A percentile compares a stretch with the other conserved stretches of the same genome.
Conservation (phyloP, 1,140 invertebrate genomes). For the Charaxes varanes region DNA sequence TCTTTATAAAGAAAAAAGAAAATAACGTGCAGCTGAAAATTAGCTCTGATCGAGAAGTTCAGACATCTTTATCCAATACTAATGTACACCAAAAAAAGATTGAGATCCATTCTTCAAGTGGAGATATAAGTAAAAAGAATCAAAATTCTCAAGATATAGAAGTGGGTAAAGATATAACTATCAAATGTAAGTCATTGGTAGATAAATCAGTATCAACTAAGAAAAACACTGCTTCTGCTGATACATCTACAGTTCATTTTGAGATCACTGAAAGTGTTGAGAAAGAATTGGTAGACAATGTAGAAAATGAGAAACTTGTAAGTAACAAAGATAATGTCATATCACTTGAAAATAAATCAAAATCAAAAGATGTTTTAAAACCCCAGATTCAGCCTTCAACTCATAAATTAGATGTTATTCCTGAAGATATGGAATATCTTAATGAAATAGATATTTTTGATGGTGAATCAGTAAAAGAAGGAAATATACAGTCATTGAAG, state of each 20-base stretch:
- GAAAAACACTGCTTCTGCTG: conserved; percentile 55
- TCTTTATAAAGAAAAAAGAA: conserved; percentile 51
- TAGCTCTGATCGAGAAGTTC: conserved; percentile 43
- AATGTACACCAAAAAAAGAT: conserved; percentile 7
- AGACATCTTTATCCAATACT: conserved; percentile 33
- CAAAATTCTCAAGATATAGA: too few relatives aligned
- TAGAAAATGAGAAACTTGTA: conserved; percentile 28
- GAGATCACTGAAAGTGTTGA: conserved; percentile 58
- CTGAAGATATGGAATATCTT: conserved; percentile 26
- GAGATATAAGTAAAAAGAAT: conserved; percentile 3
- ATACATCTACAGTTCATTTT: conserved; percentile 42
- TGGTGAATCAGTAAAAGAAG: conserved; percentile 38
- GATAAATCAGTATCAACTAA: conserved; percentile 37
- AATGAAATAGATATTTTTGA: conserved; percentile 54
- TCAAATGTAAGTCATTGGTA: conserved; percentile 9
- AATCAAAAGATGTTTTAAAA: conserved; percentile 2
- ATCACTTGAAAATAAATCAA: conserved; percentile 8
- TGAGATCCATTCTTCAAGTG: conserved; percentile 7
- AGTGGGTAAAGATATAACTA: background rate
- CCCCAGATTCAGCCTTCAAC: background rate
- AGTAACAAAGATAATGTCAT: conserved; percentile 17
- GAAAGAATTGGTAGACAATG: conserved; percentile 45
- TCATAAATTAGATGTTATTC: conserved; percentile 13
- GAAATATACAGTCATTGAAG: conserved; percentile 36
- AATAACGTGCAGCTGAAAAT: conserved; percentile 48